These are phyloP conservation scores for Isotomurus palustris DNA, from an alignment of 2,888 invertebrate species.

Conservation along the genomic window DNA sequence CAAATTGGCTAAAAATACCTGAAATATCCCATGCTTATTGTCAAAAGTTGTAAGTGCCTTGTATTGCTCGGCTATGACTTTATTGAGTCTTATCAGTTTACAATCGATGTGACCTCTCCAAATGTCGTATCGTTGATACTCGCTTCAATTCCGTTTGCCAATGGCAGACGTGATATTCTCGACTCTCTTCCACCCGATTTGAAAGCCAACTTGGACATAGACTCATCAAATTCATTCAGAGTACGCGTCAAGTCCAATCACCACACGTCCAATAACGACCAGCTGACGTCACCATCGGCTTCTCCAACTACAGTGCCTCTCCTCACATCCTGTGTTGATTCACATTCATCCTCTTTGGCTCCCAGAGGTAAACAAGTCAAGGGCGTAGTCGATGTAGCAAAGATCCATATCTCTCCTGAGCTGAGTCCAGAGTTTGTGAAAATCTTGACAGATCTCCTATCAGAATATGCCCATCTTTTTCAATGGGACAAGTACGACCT, in stretches of 20 bases:
- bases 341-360: too few relatives aligned
- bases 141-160: background rate
- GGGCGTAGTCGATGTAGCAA: too few relatives aligned
- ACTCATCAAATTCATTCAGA: background rate
- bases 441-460: too few relatives aligned
- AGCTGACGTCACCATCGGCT: too few relatives aligned
- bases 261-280: too few relatives aligned
- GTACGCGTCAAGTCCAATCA: too few relatives aligned
- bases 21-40: background rate
- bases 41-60: background rate
- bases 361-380: too few relatives aligned
- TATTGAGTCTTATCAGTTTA: background rate
- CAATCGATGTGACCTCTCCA: background rate
- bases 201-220: background rate
- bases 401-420: too few relatives aligned
- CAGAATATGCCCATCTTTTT: background rate
- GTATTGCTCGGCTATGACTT: background rate
- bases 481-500: background rate
- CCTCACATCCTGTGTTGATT: too few relatives aligned
- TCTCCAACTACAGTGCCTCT: too few relatives aligned
- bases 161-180: background rate
- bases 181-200: background rate
- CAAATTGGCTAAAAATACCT: background rate
- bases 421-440: too few relatives aligned
- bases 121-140: background rate